Base-by-base conservation (phyloP, 2,113 vertebrate species). In the Micromys minutus region DNA sequence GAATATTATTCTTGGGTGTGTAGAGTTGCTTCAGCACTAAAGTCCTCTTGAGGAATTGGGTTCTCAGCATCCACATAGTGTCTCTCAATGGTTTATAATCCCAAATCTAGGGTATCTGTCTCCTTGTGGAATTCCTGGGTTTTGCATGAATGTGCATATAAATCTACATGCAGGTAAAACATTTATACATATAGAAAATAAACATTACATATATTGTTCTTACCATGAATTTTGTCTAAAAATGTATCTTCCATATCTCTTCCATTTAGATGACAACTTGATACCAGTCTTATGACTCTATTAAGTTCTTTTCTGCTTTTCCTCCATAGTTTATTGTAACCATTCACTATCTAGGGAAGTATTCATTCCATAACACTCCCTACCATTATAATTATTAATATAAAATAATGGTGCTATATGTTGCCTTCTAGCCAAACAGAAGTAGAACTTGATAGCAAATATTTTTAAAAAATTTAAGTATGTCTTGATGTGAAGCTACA, bases 261-360 rank as follows among this genome's bases (percentile, higher is more conserved):
- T 61, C 31, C 81, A 65, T 95, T 98, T 97, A 95, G 97, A 96
- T 74, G 52, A 19, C 52, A 90, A 55, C 29, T 71, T 72, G 96
- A 59, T 45, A 97, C 75, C 4, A 91, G 88, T 97, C 29, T 87
- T 63, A 79, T 94, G 89, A 72, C n/a, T 97, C 29, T 86, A 96
- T 76, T 47, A 94, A 91, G 29, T n/a, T 17, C 10, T 81, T 77
- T 81, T 95, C 50, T 93, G 12, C 59, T n/a, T 89, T 77, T 63
- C 55, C 59, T 55, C 4, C n/a, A 69, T 26, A 89, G 39, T 8
- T 45, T 81, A 72, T 69, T 96, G 17, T 93, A 71, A 67, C 88
- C 87, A 65, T 52, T 0, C 16, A 84, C 69, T 36, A 52, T 92
- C 90, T 76, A 42, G 29, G 57, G 87, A 90, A 84, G 34, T 1